Evolutionary conservation across 2,888 invertebrate genomes (phyloP), one percentile per base, ranked within the genome.

Genomic region (Axea sp.): DNA sequence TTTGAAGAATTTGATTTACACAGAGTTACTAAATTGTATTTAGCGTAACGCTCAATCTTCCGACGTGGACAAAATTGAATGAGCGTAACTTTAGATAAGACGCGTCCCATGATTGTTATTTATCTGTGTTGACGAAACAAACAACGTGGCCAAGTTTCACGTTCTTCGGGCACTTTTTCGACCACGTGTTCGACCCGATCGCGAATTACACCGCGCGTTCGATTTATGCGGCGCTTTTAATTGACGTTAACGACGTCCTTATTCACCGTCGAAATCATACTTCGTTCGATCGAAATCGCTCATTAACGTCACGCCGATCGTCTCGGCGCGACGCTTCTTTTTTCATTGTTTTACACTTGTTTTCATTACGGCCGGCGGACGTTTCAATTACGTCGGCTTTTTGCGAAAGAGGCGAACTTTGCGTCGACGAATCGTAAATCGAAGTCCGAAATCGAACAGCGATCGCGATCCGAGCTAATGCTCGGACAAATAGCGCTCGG

Each of bases 311-410:
- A 62, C 62, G 15, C 51, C 30, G 37, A 30, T 17, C 67, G 47
- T 24, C 7, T 17, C 11, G 15, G 7, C 14, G 19, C 9, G 9
- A 41, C 51, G 64, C 39, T 9, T 17, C 45, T 67, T 57, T 49
- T 49, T 49, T 59, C 51, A 68, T 68, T 59, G 59, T 68, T 51
- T 68, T 57, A 68, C 59, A 68, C 57, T 68, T 68, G 57, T 68
- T 68, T 39, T 51, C 49, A 51, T 49, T 68, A 41, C 14, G 12
- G 12, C 55, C 15, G 26, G 9, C 59, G 35, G 14, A 68, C 49
- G 59, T 68, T 68, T 59, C 57, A 59, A 68, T 68, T 57, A 67
- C 31, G 33, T n/a, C 37, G 41, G 24, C 37, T 57, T 49, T 59
- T 57, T 55, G 47, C 45, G 17, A 45, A 60, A 37, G 37, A 26